Base-by-base conservation (phyloP, 2,888 invertebrate genomes). In the Malthinus seriepunctatus region DNA sequence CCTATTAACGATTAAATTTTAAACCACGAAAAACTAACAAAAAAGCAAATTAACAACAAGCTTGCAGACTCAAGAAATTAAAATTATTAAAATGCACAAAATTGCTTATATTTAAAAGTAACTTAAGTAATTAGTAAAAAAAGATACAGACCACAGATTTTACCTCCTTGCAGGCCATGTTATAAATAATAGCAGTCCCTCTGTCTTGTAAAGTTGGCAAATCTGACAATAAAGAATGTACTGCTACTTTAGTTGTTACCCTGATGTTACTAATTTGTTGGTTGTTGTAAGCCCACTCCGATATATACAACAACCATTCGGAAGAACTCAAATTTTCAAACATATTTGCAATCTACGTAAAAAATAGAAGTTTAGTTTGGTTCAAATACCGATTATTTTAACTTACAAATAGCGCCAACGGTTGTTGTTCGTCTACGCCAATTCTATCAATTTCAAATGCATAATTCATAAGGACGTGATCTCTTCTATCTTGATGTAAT, bases 81-180 rank as follows among this genome's bases (percentile, higher is more conserved):
- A 42, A 14, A 42, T n/a, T n/a, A 39, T 15, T 39, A 5, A 39
- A 42, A 9, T 11, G 23, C 8, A 15, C 5, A 15, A 42, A 23
- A n/a, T 23, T 4, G n/a, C 14, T 15, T 15, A 12, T 15, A 23
- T 6, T 8, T 6, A 42, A 42, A 42, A 15, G 12, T 15, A 14
- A 23, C 39, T 42, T 5, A n/a, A 42, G 23, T 42, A 42, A 66
- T 47, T 42, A 53, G 38, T 44, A 51, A 33, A 63, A 67, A 69
- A 73, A 75, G 86, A 88, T 89, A 91, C 93, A 85, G 88, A 94
- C 94, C 91, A 95, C 94, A 79, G 94, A 92, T 87, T 94, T 95
- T 85, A 95, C 94, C 89, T 95, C 95, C 89, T 94, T 95, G 84
- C 91, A 89, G 77, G 93, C 93, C 71, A 95, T 83, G 81, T 95